These are phyloP conservation scores for Numenius phaeopus DNA, from an alignment of 2,797 vertebrate species.

Conservation along the genomic window DNA sequence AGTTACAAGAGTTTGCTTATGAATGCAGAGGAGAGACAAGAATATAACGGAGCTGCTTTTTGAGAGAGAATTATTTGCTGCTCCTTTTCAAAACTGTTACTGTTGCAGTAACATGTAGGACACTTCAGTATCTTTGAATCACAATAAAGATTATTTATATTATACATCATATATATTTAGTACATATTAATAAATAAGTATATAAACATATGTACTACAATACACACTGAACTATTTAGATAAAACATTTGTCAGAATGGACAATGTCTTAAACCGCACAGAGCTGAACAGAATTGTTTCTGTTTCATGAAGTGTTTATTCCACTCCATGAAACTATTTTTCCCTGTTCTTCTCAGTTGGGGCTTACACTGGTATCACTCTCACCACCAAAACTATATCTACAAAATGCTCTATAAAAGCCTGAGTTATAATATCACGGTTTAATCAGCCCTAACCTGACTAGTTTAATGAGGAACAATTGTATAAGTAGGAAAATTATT, in stretches of 20 bases:
- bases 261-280: background rate
- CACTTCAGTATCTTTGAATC: background rate
- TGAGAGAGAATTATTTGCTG: background rate
- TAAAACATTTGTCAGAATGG: slow-evolving; percentile 11
- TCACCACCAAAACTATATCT: background rate
- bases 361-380: background rate
- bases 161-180: background rate
- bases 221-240: background rate
- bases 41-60: background rate
- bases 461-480: slow-evolving; percentile 85
- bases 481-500: slow-evolving; percentile 84
- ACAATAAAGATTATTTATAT: background rate
- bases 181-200: background rate
- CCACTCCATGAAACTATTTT: background rate
- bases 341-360: background rate
- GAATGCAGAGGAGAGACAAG: background rate
- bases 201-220: background rate
- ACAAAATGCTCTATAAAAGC: slow-evolving; percentile 34
- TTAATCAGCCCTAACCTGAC: slow-evolving; percentile 80
- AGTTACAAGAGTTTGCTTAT: background rate
- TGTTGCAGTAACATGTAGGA: background rate
- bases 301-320: background rate
- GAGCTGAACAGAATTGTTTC: slow-evolving; percentile 12
- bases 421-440: slow-evolving; percentile 74
- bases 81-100: background rate